phyloP scores from a whole-genome alignment of 2,888 invertebrate species.

The Mesorhabditis spiculigera region DNA sequence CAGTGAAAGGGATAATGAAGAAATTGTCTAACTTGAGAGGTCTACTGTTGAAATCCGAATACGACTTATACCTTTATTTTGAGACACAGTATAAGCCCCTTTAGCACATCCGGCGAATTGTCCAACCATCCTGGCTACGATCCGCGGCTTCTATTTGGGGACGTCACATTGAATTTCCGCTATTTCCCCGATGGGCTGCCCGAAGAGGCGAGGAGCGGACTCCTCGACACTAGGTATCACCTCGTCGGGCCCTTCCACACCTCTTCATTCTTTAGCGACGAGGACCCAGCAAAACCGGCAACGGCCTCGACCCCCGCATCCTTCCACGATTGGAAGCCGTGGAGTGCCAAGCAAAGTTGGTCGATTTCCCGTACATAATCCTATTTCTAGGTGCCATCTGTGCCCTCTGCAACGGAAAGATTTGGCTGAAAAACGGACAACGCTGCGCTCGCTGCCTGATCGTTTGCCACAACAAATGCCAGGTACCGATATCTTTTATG shows the following conservation, averaged over 20 bases:
- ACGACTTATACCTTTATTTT: too few species aligned
- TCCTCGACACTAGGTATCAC: background rate
- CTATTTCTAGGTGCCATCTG: slow-evolving; percentile 26
- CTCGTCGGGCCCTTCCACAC: too few species aligned
- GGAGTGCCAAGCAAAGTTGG: slow-evolving; percentile 21
- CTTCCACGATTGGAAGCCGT: slow-evolving; percentile 28
- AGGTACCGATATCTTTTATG: background rate
- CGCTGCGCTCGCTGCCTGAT: slow-evolving; percentile 83
- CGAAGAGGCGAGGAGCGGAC: slow-evolving; percentile 17
- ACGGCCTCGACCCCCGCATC: background rate
- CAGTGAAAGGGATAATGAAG: too few species aligned
- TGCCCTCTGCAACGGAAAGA: slow-evolving; percentile 66
- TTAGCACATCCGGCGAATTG: slow-evolving; percentile 30
- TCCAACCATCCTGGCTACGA: slow-evolving; percentile 78
- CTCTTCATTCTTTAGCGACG: slow-evolving; percentile 12
- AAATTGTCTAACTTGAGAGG: too few species aligned
- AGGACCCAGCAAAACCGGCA: slow-evolving; percentile 12
- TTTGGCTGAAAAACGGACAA: slow-evolving; percentile 92
- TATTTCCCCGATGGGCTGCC: slow-evolving; percentile 44
- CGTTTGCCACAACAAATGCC: slow-evolving; percentile 93
- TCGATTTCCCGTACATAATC: slow-evolving; percentile 6
- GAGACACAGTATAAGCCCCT: too few species aligned
- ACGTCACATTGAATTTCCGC: slow-evolving; percentile 76
- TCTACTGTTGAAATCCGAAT: too few species aligned
- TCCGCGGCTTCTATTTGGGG: slow-evolving; percentile 84